These are phyloP conservation scores for Leptopilina myrica DNA, from an alignment of 2,888 invertebrate genomes.

Conservation along the genomic window DNA sequence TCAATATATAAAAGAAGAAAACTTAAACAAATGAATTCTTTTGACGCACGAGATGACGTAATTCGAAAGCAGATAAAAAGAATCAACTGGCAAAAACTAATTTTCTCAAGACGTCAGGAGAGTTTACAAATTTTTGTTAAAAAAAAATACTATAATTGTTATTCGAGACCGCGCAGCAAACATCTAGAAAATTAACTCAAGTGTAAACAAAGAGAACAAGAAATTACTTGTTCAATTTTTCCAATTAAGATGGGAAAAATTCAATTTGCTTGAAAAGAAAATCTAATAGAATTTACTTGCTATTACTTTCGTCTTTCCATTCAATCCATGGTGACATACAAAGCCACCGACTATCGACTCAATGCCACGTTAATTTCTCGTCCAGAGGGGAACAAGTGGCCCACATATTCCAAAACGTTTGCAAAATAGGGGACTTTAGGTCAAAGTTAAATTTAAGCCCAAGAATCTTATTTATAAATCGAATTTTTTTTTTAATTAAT, in stretches of 20 bases:
- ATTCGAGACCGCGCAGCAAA: too few species aligned
- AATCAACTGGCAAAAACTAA: too few species aligned
- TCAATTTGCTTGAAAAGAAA: constrained; percentile 2
- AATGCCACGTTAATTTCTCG: constrained; percentile 15
- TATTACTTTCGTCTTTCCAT: constrained; percentile 13
- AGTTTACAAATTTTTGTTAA: neutral
- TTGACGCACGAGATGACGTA: too few species aligned
- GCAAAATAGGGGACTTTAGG: constrained; percentile 23
- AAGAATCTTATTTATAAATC: neutral
- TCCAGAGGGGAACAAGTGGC: constrained; percentile 27
- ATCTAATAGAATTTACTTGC: constrained; percentile 24
- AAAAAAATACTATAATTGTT: neutral
- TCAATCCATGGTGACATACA: constrained; percentile 16
- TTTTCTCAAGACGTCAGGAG: too few species aligned
- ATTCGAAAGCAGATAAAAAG: too few species aligned
- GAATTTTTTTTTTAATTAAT: neutral
- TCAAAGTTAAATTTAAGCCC: neutral
- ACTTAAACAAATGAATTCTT: too few species aligned
- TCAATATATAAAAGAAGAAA: too few species aligned
- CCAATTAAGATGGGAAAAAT: constrained; percentile 1
- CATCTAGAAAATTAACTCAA: neutral
- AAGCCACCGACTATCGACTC: constrained; percentile 33
- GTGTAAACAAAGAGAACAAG: neutral
- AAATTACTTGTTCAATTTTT: constrained; percentile 8
- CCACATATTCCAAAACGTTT: constrained; percentile 29